Conservation (phyloP, 2,888 invertebrate species). For the Aricia artaxerxes region DNA sequence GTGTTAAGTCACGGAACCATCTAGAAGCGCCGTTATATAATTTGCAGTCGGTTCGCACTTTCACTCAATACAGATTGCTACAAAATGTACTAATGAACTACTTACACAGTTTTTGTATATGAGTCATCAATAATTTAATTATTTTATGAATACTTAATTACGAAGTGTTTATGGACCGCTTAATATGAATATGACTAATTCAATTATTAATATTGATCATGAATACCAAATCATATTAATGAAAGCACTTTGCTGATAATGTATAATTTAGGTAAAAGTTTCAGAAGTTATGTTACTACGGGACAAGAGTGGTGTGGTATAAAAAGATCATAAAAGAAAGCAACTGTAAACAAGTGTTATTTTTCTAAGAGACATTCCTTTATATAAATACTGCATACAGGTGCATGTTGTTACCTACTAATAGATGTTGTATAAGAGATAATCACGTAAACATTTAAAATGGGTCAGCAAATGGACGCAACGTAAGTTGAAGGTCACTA, state of each 20-base stretch:
- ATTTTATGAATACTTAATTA: no score
- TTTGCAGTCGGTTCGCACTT: background rate
- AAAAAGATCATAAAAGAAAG: background rate
- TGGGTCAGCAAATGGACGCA: constrained; percentile 16
- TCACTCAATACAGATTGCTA: constrained; percentile 12
- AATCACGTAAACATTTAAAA: background rate
- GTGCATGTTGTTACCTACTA: background rate
- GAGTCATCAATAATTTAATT: background rate
- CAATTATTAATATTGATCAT: no score
- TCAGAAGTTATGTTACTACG: no score
- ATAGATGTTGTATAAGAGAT: background rate
- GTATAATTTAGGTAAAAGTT: no score
- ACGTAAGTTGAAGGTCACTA: constrained; percentile 38
- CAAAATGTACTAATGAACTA: background rate
- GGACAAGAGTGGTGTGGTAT: background rate
- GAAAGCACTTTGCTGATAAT: no score
- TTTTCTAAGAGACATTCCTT: background rate
- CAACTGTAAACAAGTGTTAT: background rate
- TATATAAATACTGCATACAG: background rate
- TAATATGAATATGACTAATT: no score
- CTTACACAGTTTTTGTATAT: background rate
- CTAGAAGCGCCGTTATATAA: constrained; percentile 17
- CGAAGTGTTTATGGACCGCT: no score
- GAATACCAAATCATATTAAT: no score
- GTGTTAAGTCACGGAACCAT: constrained; percentile 14